Evolutionary conservation across 1,140 invertebrate species (phyloP).

Genomic region (Carposina sasakii): DNA sequence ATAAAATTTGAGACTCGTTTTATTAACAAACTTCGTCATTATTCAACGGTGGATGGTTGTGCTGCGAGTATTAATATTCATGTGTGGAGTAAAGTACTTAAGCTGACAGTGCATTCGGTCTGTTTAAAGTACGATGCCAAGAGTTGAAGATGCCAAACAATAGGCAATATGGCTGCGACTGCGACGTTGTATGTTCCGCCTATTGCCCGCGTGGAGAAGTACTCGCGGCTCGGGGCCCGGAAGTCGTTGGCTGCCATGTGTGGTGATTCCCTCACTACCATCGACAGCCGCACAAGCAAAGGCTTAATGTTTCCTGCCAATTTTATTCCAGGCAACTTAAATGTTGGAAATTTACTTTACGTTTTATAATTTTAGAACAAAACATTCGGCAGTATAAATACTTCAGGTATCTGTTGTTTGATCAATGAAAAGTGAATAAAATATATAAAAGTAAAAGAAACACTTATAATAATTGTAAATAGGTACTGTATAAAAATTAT

Average conservation of each 20-base stretch:
- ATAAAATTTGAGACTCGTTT: slow-evolving; percentile 16
- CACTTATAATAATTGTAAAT: too few species aligned
- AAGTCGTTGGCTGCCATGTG: slow-evolving; percentile 35
- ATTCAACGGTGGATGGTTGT: slow-evolving; percentile 31
- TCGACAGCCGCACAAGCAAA: background rate
- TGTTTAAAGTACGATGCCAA: slow-evolving; percentile 62
- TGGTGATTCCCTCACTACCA: background rate
- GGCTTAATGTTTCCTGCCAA: too few species aligned
- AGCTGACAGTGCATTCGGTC: slow-evolving; percentile 50
- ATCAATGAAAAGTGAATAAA: too few species aligned
- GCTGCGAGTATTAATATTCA: slow-evolving; percentile 47
- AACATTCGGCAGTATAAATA: too few species aligned
- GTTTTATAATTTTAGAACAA: too few species aligned
- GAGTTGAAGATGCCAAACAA: slow-evolving; percentile 65
- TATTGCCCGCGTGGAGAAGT: slow-evolving; percentile 31
- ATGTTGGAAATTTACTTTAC: too few species aligned
- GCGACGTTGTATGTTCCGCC: slow-evolving; percentile 46
- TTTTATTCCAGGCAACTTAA: too few species aligned
- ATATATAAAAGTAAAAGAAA: too few species aligned
- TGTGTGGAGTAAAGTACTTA: slow-evolving; percentile 51
- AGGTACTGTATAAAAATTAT: too few species aligned
- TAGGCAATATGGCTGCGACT: slow-evolving; percentile 57
- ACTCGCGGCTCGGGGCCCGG: slow-evolving; percentile 45
- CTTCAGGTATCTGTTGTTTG: too few species aligned
- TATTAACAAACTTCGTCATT: too few species aligned